phyloP scores from a whole-genome alignment of 2,888 invertebrate genomes.

The Hirtodrosophila histrioides region DNA sequence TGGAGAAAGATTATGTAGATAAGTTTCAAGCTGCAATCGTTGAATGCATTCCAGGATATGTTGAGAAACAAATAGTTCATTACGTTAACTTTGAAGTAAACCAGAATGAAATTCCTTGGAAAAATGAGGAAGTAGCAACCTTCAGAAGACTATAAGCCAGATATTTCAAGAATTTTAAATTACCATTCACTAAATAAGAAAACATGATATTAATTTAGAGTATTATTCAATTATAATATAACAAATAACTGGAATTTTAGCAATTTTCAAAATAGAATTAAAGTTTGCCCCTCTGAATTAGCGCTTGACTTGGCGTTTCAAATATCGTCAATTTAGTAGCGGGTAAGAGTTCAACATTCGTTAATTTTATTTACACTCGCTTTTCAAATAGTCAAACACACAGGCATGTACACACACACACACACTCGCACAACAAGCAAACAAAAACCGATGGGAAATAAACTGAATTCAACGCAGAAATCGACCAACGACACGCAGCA shows the following conservation, averaged over 20 bases:
- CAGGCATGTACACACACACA: constrained; percentile 35
- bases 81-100: no score
- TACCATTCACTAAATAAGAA: no score
- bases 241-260: background rate
- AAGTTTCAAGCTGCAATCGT: no score
- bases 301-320: constrained; percentile 10
- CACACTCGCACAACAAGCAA: constrained; percentile 16
- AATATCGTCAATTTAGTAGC: constrained; percentile 35
- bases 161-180: no score
- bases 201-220: no score
- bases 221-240: no score
- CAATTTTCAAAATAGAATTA: constrained; percentile 1
- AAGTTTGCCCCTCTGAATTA: background rate
- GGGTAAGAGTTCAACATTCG: constrained; percentile 54
- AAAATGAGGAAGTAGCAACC: no score
- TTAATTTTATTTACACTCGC: constrained; percentile 76
- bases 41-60: no score
- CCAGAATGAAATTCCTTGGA: no score
- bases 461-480: constrained; percentile 31
- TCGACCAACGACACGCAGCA: constrained; percentile 28
- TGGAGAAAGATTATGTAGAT: no score
- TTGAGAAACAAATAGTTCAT: no score
- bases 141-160: no score
- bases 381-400: constrained; percentile 52
- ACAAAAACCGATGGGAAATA: constrained; percentile 11